Base-by-base conservation (phyloP, 2,113 vertebrate species). In the Romanogobio albipinnatus region DNA sequence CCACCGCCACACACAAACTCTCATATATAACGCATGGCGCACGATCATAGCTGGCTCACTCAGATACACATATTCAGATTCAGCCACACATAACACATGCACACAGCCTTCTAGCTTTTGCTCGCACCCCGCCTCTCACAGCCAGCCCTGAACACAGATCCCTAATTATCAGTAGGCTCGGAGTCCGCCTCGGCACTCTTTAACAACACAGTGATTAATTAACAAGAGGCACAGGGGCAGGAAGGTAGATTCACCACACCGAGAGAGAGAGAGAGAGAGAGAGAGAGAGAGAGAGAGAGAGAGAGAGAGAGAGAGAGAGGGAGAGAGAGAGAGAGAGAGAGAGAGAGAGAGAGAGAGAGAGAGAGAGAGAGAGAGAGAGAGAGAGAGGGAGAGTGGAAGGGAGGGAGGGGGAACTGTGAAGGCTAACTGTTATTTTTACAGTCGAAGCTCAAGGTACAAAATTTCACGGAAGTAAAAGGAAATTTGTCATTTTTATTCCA, bases 131-230 rank as follows among this genome's bases (percentile, higher is more conserved):
- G 66, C 88, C 78, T 87, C 83, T 88, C 83, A 47, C 61, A 81
- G 77, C 58, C 58, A 68, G 53, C 53, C 84, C 95, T 94, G 95
- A 96, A 96, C 95, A 97, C 97, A 97, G 95, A 96, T 95, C 94
- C 96, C 95, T 98, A 98, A 98, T 97, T 98, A 98, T 96, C 96
- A 94, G 94, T 95, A 91, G 96, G 96, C 95, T 96, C 95, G 94
- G 96, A 97, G 96, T 96, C 95, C 96, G 95, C 96, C 96, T 96
- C 95, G 96, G 94, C 95, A 95, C 95, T 95, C 96, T 96, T 96
- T 97, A 98, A 97, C 96, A 96, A 95, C 93, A 95, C 94, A 95
- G 95, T 97, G 96, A 97, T 98, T 98, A 97, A 97, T 97, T 97
- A 98, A 95, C 92, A 10, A 91, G 85, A 96, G 95, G 95, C 96